Base-by-base conservation (phyloP, 1,140 invertebrate genomes). In the Melanaphis sacchari region DNA sequence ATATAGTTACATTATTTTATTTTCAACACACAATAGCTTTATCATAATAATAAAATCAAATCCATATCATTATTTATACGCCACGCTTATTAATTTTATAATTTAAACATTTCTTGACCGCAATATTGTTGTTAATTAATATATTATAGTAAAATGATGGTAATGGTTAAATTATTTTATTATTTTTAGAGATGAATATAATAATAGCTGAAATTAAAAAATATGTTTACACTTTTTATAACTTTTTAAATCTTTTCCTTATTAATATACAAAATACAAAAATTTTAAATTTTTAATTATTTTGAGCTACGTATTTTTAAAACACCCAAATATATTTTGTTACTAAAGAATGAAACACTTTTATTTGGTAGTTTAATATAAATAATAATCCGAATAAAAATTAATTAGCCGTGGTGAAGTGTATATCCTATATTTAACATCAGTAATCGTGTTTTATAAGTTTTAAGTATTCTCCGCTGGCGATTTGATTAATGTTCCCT, bases 61-160 rank as follows among this genome's bases (percentile, higher is more conserved):
- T 76, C 59, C 59, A 76, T 76, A n/a, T 76, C 59, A n/a, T 76
- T 76, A n/a, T n/a, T 76, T n/a, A n/a, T 76, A n/a, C 59, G 59
- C 21, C 59, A 76, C 36, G 59, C 59, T 76, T 76, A 76, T 76
- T 76, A 76, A 76, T n/a, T 76, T 36, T 76, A 18, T 6, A 76
- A 76, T 18, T n/a, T n/a, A 76, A n/a, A 76, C 59, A n/a, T 66
- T n/a, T 66, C 46, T 76, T 76, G 31, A 76, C 59, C 31, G 59
- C 31, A 18, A n/a, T 76, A 76, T 76, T 18, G 3, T 15, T 18
- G 1, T 66, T 54, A 66, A 31, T 66, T 76, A 36, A 76, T 11
- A 31, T 59, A 66, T n/a, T 59, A 66, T n/a, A 76, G n/a, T 66
- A 31, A 21, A n/a, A 76, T 15, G 59, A n/a, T 18, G 59, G 15